A percentile compares a stretch with the other conserved stretches of the same genome.
phyloP scores from a whole-genome alignment of 1,140 invertebrate genomes.

The Nixonia krombeini region DNA sequence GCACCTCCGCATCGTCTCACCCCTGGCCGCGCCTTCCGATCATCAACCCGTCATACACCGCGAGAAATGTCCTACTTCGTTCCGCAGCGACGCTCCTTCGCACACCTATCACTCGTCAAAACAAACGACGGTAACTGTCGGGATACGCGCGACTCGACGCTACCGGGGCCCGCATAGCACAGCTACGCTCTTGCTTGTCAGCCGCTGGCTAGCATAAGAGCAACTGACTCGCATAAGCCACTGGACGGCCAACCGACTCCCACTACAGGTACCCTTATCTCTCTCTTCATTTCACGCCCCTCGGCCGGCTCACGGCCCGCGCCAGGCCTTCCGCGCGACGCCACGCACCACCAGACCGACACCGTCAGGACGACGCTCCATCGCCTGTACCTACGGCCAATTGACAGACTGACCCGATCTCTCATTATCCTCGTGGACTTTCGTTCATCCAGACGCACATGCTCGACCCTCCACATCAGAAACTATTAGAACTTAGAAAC shows the following conservation, averaged over 20 bases:
- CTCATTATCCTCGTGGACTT: conserved; percentile 65
- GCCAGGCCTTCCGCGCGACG: neutral
- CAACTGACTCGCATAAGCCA: conserved; percentile 66
- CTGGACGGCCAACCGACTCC: conserved; percentile 61
- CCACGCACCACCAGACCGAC: no score
- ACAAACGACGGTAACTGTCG: neutral
- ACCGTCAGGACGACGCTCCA: no score
- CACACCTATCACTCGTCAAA: no score
- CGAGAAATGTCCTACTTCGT: no score
- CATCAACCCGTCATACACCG: conserved; percentile 9
- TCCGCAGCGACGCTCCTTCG: no score
- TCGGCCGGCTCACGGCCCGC: conserved; percentile 25
- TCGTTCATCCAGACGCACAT: conserved; percentile 63
- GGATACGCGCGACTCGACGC: conserved; percentile 3
- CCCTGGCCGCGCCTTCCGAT: conserved; percentile 9
- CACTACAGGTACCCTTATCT: conserved; percentile 65
- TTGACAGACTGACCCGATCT: conserved; percentile 66
- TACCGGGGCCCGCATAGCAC: conserved; percentile 29
- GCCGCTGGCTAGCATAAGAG: conserved; percentile 66
- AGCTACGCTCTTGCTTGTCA: conserved; percentile 51
- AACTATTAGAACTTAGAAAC: no score
- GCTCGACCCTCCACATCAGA: no score
- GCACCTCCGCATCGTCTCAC: conserved; percentile 16
- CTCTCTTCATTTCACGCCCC: conserved; percentile 52
- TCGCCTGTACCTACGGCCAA: conserved; percentile 55